Conservation (phyloP, 2,888 invertebrate species). For the Agriopis leucophaearia region DNA sequence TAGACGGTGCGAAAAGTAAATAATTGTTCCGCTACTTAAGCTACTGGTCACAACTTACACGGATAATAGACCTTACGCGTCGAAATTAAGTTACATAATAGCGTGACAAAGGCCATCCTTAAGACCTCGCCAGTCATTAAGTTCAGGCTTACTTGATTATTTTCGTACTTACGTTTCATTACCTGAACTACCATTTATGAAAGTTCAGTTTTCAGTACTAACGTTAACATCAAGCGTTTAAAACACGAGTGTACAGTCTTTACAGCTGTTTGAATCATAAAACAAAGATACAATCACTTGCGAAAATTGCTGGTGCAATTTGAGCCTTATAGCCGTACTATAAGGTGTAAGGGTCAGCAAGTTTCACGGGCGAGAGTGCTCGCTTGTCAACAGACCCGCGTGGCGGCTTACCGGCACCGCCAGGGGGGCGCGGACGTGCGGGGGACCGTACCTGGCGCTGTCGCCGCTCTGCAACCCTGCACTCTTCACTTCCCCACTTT, state of each 20-base stretch:
- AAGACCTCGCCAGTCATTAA: slow-evolving; percentile 40
- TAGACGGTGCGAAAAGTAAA: slow-evolving; percentile 45
- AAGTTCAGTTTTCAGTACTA: slow-evolving; percentile 24
- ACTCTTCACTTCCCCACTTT: slow-evolving; percentile 72
- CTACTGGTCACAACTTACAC: slow-evolving; percentile 27
- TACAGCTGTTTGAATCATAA: slow-evolving; percentile 20
- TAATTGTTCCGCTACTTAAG: slow-evolving; percentile 41
- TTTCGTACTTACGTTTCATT: slow-evolving; percentile 29
- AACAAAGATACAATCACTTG: slow-evolving; percentile 35
- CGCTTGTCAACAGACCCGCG: slow-evolving; percentile 61
- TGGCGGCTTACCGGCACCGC: slow-evolving; percentile 60
- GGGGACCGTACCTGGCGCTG: slow-evolving; percentile 77
- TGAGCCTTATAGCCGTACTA: slow-evolving; percentile 33
- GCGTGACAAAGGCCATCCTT: slow-evolving; percentile 25
- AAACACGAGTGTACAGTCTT: slow-evolving; percentile 28
- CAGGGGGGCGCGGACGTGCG: slow-evolving; percentile 55
- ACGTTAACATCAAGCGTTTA: slow-evolving; percentile 28
- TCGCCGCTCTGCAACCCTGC: slow-evolving; percentile 71
- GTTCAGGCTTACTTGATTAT: slow-evolving; percentile 40
- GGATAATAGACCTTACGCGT: slow-evolving; percentile 34
- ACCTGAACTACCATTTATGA: slow-evolving; percentile 27
- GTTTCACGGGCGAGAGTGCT: slow-evolving; percentile 41
- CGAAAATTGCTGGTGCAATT: slow-evolving; percentile 37
- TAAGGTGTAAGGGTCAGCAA: slow-evolving; percentile 42
- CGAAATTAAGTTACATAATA: slow-evolving; percentile 28